Percentiles rank a stretch among this genome's conserved stretches.
Evolutionary conservation across 2,797 vertebrate genomes (phyloP).

Genomic region (Numenius phaeopus): DNA sequence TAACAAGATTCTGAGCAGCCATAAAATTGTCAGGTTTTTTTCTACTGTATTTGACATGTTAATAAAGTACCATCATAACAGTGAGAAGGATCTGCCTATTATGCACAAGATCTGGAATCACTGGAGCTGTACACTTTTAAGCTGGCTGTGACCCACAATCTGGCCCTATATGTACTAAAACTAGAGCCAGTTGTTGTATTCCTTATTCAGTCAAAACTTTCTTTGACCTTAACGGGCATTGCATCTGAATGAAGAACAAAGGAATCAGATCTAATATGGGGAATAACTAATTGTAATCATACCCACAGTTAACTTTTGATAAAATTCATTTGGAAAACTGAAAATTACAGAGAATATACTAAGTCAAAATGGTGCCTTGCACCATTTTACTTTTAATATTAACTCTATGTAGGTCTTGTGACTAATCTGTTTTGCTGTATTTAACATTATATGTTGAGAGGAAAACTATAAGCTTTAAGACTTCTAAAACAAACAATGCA

Average conservation of each 20-base stretch:
- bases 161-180: conserved; percentile 66
- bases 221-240: neutral
- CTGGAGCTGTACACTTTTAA: conserved; percentile 11
- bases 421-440: neutral
- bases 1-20: conserved; percentile 21
- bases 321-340: neutral
- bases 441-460: neutral
- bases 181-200: conserved; percentile 8
- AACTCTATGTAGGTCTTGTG: neutral
- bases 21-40: conserved; percentile 10
- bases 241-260: conserved; percentile 34
- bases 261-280: neutral
- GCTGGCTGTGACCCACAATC: conserved; percentile 61
- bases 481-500: neutral
- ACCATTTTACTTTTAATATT: neutral
- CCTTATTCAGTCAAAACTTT: conserved; percentile 73
- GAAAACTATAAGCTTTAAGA: neutral
- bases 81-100: conserved; percentile 49
- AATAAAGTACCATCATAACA: neutral
- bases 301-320: neutral
- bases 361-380: neutral
- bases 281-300: neutral
- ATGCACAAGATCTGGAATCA: conserved; percentile 26
- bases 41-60: conserved; percentile 17
- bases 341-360: neutral